Base-by-base conservation (phyloP, 2,888 invertebrate species). In the Mythimna pallens region DNA sequence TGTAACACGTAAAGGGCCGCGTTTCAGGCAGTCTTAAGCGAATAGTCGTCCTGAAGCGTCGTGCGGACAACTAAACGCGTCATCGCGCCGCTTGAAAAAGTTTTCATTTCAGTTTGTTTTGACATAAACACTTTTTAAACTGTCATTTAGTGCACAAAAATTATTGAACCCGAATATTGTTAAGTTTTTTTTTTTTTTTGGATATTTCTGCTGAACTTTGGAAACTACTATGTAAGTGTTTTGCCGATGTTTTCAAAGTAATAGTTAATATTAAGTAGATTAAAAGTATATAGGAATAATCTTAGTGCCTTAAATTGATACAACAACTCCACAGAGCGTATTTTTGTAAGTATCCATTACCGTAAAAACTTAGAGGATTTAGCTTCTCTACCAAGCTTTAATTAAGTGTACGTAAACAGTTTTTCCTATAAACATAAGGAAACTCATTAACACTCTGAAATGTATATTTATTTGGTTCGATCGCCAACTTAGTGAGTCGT, bases 21-120 rank as follows among this genome's bases (percentile, higher is more conserved):
- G 68, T 54, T 74, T 61, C 74, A 74, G 69, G 30, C 69, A 75
- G 74, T 75, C 69, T 69, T 50, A 22, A n/a, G 22, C 69, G 54
- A 61, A 40, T 17, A 55, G 74, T 55, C 61, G 50, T 17, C 61
- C 77, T 62, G 77, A 40, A 62, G 61, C 17, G 70, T 57, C 70
- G 74, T 69, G 54, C 47, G 40, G 47, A 30, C 55, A 69, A 50
- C 54, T 0, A 20, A 54, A 50, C 54, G 61, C 40, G 12, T 40
- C 14, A 22, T 30, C 30, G 54, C 30, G 22, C 22, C 22, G 30
- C 68, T 43, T 17, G 1, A 12, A 43, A 57, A 76, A 77, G 61
- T 77, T 75, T 69, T 52, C 30, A 40, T 57, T 3, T 7, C 6
- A 12, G 12, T 57, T 43, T 25, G 10, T 58, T 62, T 43, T 2